Evolutionary conservation across 2,888 invertebrate species (phyloP).

Genomic region (Elysia crispata): DNA sequence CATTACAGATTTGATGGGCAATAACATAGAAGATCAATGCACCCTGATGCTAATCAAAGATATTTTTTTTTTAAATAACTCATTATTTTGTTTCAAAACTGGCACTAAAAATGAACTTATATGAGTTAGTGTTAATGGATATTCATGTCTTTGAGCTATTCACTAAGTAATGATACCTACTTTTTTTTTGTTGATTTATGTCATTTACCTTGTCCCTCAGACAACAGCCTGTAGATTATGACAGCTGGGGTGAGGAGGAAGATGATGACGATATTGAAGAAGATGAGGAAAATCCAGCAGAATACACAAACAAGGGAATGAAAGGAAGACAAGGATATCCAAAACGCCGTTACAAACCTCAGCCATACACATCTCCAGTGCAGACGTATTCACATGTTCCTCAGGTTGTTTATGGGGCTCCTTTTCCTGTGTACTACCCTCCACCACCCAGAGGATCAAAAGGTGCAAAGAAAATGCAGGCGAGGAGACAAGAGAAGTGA

Average conservation of each 20-base stretch:
- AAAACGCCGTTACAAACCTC: constrained; percentile 48
- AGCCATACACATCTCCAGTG: constrained; percentile 61
- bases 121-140: too few species aligned
- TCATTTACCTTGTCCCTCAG: background rate
- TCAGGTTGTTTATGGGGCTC: constrained; percentile 63
- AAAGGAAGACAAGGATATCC: background rate
- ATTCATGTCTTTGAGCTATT: too few species aligned
- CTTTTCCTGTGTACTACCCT: constrained; percentile 67
- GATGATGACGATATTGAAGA: constrained; percentile 55
- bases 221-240: constrained; percentile 63
- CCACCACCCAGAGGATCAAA: constrained; percentile 61
- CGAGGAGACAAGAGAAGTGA: background rate
- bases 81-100: too few species aligned
- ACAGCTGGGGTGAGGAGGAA: constrained; percentile 71
- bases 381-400: constrained; percentile 53
- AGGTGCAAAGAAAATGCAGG: background rate
- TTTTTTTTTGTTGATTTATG: too few species aligned
- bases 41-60: too few species aligned
- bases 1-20: too few species aligned
- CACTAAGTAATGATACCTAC: too few species aligned
- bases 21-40: too few species aligned
- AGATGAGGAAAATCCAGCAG: constrained; percentile 53
- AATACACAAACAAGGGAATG: constrained; percentile 42
- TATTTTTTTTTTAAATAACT: too few species aligned
- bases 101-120: too few species aligned